These are phyloP conservation scores for Emydoidea blandingii DNA, from an alignment of 2,797 vertebrate genomes.

Conservation along the genomic window DNA sequence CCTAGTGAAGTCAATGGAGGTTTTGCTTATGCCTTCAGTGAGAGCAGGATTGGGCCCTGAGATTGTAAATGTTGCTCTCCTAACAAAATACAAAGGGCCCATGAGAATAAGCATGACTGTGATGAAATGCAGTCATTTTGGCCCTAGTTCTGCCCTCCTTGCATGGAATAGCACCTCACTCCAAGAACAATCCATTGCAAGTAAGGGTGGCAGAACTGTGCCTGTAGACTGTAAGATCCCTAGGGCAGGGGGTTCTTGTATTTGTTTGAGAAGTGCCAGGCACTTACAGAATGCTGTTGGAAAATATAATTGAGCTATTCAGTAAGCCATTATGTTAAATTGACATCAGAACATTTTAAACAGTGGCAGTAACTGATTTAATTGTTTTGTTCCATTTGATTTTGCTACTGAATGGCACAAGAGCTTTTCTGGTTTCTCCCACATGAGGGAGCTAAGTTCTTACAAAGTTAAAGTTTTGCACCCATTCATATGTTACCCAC, in stretches of 20 bases:
- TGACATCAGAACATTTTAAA: not conserved
- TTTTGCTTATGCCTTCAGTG: not conserved
- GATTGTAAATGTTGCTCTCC: not conserved
- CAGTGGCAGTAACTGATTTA: not conserved
- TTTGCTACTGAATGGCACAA: not conserved
- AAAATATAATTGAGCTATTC: not conserved
- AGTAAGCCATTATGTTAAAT: not conserved
- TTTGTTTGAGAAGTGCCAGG: not conserved
- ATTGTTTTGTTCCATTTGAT: not conserved
- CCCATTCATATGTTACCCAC: not conserved
- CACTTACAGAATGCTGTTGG: not conserved
- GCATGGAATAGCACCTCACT: not conserved
- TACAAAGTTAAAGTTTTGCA: not conserved
- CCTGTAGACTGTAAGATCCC: not conserved
- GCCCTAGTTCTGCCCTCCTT: not conserved
- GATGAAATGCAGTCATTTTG: not conserved
- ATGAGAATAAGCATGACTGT: not conserved
- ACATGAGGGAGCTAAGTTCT: not conserved
- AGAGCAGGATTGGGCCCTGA: not conserved
- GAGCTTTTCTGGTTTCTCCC: conserved; percentile 8
- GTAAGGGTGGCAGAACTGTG: not conserved
- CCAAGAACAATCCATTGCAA: not conserved
- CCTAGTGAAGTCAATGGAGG: not conserved
- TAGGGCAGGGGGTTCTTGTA: not conserved
- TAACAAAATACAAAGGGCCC: not conserved